Evolutionary conservation across 2,113 vertebrate species (phyloP).

Genomic region (Chionomys nivalis): DNA sequence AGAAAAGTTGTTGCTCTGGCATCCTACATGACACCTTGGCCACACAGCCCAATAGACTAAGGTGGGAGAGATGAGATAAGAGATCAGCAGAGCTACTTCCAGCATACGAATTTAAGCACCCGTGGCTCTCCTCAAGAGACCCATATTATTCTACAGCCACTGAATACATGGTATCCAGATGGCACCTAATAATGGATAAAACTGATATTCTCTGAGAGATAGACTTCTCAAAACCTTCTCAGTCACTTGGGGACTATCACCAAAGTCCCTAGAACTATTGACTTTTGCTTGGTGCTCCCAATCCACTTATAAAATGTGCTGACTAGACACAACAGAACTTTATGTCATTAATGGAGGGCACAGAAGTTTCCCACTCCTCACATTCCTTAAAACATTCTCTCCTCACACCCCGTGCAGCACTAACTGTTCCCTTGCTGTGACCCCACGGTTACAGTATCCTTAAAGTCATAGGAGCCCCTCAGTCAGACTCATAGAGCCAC

Average conservation of each 20-base stretch:
- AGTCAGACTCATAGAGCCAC: not conserved
- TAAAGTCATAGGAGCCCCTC: not conserved
- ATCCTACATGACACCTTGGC: slow-evolving; percentile 37
- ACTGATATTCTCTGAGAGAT: slow-evolving; percentile 26
- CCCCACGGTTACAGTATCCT: not conserved
- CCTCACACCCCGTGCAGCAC: not conserved
- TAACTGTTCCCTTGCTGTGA: not conserved
- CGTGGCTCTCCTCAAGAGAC: not conserved
- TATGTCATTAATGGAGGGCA: not conserved
- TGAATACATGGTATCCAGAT: not conserved
- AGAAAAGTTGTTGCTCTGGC: slow-evolving; percentile 58
- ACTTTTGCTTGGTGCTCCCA: not conserved
- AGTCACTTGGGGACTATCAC: not conserved
- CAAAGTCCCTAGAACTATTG: not conserved
- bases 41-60: not conserved
- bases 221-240: not conserved
- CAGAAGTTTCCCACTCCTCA: not conserved
- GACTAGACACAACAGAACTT: not conserved
- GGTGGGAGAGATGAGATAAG: slow-evolving; percentile 16
- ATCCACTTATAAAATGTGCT: not conserved
- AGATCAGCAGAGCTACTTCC: slow-evolving; percentile 4
- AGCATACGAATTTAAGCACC: not conserved
- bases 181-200: not conserved
- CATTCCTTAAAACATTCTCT: not conserved
- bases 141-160: not conserved